Conservation (phyloP, 1,140 invertebrate species). For the Anagrus nilaparvatae region DNA sequence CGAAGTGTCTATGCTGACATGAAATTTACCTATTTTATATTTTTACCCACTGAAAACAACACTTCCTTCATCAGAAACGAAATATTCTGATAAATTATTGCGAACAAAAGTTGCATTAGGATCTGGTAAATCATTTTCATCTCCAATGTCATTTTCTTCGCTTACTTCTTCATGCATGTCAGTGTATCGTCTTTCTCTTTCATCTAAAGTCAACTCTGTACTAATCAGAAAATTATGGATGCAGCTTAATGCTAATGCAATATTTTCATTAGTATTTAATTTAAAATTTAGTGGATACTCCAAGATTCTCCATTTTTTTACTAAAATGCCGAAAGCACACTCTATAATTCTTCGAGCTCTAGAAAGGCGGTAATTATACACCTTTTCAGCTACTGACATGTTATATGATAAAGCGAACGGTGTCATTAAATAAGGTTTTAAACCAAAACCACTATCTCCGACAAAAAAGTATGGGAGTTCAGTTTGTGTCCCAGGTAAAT, state of each 20-base stretch:
- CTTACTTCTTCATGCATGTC: too few species aligned
- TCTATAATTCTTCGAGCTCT: not conserved
- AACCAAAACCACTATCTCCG: not conserved
- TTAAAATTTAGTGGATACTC: not conserved
- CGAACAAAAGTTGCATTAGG: too few species aligned
- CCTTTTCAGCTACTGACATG: not conserved
- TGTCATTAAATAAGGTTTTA: not conserved
- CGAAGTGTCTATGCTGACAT: too few species aligned
- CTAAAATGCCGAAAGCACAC: not conserved
- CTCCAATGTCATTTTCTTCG: too few species aligned
- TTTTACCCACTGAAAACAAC: too few species aligned
- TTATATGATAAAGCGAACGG: not conserved
- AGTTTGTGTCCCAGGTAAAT: not conserved
- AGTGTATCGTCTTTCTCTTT: too few species aligned
- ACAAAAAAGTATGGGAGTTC: not conserved
- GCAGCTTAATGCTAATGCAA: not conserved
- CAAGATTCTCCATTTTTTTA: not conserved
- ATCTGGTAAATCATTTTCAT: too few species aligned
- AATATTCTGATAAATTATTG: too few species aligned
- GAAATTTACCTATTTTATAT: too few species aligned
- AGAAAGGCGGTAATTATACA: not conserved
- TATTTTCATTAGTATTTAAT: not conserved
- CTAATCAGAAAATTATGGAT: not conserved
- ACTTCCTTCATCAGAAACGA: too few species aligned
- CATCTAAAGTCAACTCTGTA: too few species aligned